These are phyloP conservation scores for Zophobas atratus DNA, from an alignment of 1,140 invertebrate species.

Conservation along the genomic window DNA sequence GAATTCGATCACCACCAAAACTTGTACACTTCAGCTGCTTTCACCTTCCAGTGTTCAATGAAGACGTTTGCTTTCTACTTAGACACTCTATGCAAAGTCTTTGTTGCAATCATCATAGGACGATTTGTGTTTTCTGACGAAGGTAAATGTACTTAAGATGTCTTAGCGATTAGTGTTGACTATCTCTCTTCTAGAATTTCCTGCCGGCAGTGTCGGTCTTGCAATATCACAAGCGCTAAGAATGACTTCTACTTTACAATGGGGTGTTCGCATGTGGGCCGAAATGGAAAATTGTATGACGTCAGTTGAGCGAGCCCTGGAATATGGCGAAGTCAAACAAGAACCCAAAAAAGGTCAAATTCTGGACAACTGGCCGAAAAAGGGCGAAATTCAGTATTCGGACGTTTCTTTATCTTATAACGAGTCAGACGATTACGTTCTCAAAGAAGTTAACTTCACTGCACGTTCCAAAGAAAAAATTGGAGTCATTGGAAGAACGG, in stretches of 20 bases:
- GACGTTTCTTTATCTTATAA: slow-evolving; percentile 76
- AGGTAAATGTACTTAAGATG: neutral
- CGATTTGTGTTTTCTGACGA: neutral
- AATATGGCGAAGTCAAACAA: slow-evolving; percentile 75
- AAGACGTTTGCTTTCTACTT: slow-evolving; percentile 69
- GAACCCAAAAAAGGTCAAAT: slow-evolving; percentile 77
- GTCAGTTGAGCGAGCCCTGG: slow-evolving; percentile 81
- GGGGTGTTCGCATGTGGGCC: slow-evolving; percentile 71
- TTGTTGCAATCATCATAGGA: neutral
- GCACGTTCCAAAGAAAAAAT: slow-evolving; percentile 75
- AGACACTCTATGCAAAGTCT: neutral
- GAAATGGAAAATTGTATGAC: slow-evolving; percentile 85
- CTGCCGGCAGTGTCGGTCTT: slow-evolving; percentile 73
- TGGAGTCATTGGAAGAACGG: slow-evolving; percentile 84
- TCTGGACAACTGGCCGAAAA: slow-evolving; percentile 75
- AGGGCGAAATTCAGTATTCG: slow-evolving; percentile 79
- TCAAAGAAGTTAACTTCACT: slow-evolving; percentile 80
- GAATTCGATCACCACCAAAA: slow-evolving; percentile 87
- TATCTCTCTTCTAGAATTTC: slow-evolving; percentile 61
- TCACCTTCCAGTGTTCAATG: slow-evolving; percentile 74
- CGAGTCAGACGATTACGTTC: slow-evolving; percentile 73
- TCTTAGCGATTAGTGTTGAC: neutral
- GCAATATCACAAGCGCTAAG: slow-evolving; percentile 74
- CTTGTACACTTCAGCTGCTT: slow-evolving; percentile 75
- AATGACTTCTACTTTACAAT: slow-evolving; percentile 75